Evolutionary conservation across 1,140 invertebrate species (phyloP), one percentile per base, ranked within the genome.

Genomic region (Halictus rubicundus): DNA sequence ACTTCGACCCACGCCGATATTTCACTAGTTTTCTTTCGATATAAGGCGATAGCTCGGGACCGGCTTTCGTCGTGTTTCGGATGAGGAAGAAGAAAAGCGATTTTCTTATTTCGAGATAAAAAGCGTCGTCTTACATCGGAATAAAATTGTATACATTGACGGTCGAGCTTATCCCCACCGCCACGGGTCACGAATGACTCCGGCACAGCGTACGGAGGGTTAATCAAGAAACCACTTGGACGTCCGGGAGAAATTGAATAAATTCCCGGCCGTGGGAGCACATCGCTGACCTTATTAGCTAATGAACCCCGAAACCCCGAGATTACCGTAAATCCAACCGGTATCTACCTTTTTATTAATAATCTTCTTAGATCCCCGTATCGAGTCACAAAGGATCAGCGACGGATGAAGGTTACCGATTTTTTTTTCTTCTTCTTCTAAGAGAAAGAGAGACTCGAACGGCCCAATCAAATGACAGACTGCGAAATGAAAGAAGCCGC

Each of bases 381-480:
- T 6, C 23, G 25, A 66, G 39, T n/a, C 25, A 49, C 65, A 69
- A 69, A 68, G 59, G 12, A 39, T 14, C 19, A 52, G 8, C 16
- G 19, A 16, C 16, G 25, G 16, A 8, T 42, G n/a, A 9, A 57
- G 37, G 14, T n/a, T n/a, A n/a, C n/a, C n/a, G n/a, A n/a, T n/a
- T n/a, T n/a, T n/a, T n/a, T 12, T 27, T 19, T 46, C 27, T 27
- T 16, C 19, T 16, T 68, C 37, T n/a, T 16, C 23, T 16, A 19
- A 42, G 25, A 25, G 21, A 59, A 42, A 8, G 37, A 46, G 49
- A 63, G 46, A 8, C 4, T 8, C 4, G n/a, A 61, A 61, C 61
- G 25, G 14, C 7, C n/a, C 65, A 77, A 81, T 81, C 73, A 49
- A 77, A 81, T 81, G 65, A 77, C 25, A 65, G 32, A 42, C 42